Evolutionary conservation across 1,140 invertebrate species (phyloP).

Genomic region (Oscheius sp.): DNA sequence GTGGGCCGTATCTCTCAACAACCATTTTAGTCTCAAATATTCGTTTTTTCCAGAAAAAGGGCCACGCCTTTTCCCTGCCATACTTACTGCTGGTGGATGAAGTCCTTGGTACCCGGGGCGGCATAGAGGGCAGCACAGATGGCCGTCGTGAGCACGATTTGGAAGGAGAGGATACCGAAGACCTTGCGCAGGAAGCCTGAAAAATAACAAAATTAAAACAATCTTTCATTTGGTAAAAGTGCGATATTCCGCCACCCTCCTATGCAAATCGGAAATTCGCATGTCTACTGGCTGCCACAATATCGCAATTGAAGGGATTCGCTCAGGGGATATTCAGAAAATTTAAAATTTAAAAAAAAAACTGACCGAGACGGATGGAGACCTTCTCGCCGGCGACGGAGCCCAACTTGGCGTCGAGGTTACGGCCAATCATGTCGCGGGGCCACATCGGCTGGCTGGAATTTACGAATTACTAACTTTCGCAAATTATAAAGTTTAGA

Average conservation of each 20-base stretch:
- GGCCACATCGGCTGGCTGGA: neutral
- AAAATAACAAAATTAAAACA: slow-evolving; percentile 16
- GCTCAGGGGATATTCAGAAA: too few species aligned
- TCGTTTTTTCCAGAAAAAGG: too few species aligned
- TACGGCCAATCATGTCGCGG: slow-evolving; percentile 10
- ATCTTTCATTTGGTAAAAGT: too few species aligned
- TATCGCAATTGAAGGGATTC: too few species aligned
- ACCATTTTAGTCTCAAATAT: too few species aligned
- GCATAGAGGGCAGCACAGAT: slow-evolving; percentile 50
- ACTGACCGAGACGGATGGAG: slow-evolving; percentile 2
- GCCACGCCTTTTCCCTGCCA: too few species aligned
- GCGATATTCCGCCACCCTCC: too few species aligned
- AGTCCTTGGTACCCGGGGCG: slow-evolving; percentile 50
- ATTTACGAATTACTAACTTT: too few species aligned
- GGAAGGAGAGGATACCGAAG: slow-evolving; percentile 55
- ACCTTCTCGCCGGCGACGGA: slow-evolving; percentile 9
- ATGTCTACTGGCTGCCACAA: too few species aligned
- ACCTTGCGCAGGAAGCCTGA: slow-evolving; percentile 58
- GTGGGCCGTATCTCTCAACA: too few species aligned
- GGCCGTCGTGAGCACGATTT: slow-evolving; percentile 50
- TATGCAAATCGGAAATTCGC: too few species aligned
- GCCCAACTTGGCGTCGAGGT: slow-evolving; percentile 1
- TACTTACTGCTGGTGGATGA: slow-evolving; percentile 56
- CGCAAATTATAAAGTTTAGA: too few species aligned
- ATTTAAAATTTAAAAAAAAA: neutral